Conservation (phyloP, 2,888 invertebrate genomes). For the Camponotus fellah region DNA sequence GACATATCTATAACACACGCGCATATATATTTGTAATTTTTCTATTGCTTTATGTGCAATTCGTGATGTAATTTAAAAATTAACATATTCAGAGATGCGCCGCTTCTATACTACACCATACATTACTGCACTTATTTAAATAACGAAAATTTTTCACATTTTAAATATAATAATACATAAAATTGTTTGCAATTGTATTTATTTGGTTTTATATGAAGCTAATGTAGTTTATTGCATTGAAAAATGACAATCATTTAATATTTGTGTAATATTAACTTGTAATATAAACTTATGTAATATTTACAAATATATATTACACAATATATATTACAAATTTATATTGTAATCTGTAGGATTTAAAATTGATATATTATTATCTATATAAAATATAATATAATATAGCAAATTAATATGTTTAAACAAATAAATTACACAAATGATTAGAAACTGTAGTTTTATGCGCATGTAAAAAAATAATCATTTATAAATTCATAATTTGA, state of each 20-base stretch:
- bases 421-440: constrained; percentile 1
- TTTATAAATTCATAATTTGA: constrained; percentile 30
- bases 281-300: no score
- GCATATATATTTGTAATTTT: constrained; percentile 15
- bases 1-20: constrained; percentile 29
- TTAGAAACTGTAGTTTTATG: constrained; percentile 15
- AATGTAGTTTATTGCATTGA: background rate
- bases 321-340: no score
- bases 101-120: constrained; percentile 28
- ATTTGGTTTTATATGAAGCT: constrained; percentile 9
- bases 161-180: background rate
- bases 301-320: no score
- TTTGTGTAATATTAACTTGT: no score
- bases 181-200: constrained; percentile 23
- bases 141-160: background rate
- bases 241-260: background rate
- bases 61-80: constrained; percentile 18
- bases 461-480: background rate
- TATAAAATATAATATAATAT: background rate
- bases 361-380: constrained; percentile 20
- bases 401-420: background rate
- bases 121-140: constrained; percentile 32
- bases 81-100: constrained; percentile 9
- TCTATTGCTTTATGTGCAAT: constrained; percentile 44
- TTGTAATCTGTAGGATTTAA: background rate